Conservation (phyloP, 2,113 vertebrate species). For the Uria aalge region DNA sequence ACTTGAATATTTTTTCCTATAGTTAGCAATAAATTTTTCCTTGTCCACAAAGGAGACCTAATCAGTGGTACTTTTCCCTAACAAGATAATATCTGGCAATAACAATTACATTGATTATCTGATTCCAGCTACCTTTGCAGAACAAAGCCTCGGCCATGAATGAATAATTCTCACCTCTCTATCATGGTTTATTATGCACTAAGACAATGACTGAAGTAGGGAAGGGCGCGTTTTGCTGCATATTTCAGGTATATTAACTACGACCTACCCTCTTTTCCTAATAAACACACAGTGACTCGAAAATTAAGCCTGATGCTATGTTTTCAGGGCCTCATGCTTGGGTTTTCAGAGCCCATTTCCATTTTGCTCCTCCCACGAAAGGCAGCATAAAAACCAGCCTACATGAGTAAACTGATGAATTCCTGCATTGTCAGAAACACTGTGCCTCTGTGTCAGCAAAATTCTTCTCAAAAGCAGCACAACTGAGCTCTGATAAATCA, state of each 20-base stretch:
- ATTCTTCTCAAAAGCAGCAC: neutral
- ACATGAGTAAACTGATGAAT: neutral
- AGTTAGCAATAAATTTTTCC: neutral
- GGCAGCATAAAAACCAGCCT: neutral
- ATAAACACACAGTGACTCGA: neutral
- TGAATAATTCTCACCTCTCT: neutral
- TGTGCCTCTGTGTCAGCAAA: neutral
- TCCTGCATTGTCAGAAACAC: neutral
- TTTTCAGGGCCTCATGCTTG: neutral
- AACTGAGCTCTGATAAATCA: neutral
- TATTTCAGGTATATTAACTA: neutral
- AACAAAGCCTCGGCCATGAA: neutral
- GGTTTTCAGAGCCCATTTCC: neutral
- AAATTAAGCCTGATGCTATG: neutral
- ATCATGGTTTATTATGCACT: neutral
- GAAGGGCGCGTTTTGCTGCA: neutral
- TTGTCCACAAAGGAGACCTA: neutral
- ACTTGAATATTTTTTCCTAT: neutral
- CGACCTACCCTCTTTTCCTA: neutral
- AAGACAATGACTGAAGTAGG: neutral
- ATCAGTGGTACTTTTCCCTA: neutral
- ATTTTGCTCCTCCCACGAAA: neutral
- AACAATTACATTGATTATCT: constrained; percentile 22
- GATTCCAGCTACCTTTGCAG: neutral
- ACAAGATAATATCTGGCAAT: neutral